Conservation (phyloP, 2,113 vertebrate genomes). For the Etheostoma spectabile region DNA sequence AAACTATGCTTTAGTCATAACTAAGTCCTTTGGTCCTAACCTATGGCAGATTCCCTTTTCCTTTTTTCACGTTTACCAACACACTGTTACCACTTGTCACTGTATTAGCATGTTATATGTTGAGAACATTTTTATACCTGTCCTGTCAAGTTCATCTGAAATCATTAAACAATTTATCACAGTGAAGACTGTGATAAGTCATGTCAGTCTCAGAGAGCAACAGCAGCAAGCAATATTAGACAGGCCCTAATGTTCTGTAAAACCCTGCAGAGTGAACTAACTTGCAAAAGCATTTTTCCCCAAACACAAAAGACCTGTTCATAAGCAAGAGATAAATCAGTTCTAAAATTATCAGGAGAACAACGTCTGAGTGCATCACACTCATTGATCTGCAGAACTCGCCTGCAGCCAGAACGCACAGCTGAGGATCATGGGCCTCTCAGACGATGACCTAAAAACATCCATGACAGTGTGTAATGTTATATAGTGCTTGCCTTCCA, state of each 20-base stretch:
- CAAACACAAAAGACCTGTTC: conserved; percentile 72
- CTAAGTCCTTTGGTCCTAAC: too few species aligned
- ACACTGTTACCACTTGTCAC: conserved; percentile 34
- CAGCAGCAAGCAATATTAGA: conserved; percentile 14
- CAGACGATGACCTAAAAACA: conserved; percentile 71
- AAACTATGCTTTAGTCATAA: conserved; percentile 34
- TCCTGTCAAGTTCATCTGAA: conserved; percentile 6
- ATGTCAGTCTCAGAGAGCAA: conserved; percentile 23
- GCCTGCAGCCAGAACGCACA: conserved; percentile 69
- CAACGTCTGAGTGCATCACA: conserved; percentile 63
- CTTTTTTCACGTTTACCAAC: conserved; percentile 4
- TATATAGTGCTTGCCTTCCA: conserved; percentile 42
- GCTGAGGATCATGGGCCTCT: conserved; percentile 80
- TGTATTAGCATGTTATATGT: background rate
- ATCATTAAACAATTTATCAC: background rate
- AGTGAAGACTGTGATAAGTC: background rate
- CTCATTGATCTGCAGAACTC: conserved; percentile 64
- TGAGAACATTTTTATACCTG: background rate
- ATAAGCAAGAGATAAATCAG: conserved; percentile 54
- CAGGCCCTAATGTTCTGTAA: conserved; percentile 6
- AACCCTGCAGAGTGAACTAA: conserved; percentile 44
- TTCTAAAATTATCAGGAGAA: conserved; percentile 71
- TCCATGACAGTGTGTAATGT: conserved; percentile 60
- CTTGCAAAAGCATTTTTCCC: conserved; percentile 33
- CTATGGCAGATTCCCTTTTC: conserved; percentile 39